These are phyloP conservation scores for Prinia subflava DNA, from an alignment of 2,113 vertebrate genomes.

Conservation along the genomic window DNA sequence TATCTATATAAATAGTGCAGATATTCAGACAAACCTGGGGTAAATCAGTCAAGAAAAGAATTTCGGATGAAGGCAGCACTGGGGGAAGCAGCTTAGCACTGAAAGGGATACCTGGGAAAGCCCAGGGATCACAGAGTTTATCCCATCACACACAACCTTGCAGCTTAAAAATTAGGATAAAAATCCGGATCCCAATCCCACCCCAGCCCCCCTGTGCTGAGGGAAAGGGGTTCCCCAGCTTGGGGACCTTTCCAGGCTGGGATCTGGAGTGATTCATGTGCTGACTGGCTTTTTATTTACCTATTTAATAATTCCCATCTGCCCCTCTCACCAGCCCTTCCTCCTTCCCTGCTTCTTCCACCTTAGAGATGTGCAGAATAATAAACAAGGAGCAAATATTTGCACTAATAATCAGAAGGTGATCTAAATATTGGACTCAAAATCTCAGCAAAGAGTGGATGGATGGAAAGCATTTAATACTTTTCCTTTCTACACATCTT, in stretches of 20 bases:
- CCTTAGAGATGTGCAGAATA: neutral
- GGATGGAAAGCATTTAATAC: neutral
- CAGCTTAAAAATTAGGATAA: neutral
- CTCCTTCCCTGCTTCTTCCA: neutral
- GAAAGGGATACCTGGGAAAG: neutral
- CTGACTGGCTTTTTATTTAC: neutral
- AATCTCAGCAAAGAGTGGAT: neutral
- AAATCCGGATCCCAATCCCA: neutral
- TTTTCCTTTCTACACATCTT: neutral
- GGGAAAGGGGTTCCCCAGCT: neutral
- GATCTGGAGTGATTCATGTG: neutral
- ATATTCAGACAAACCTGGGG: neutral
- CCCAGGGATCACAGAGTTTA: neutral
- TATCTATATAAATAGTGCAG: neutral
- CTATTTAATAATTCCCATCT: slow-evolving; percentile 34
- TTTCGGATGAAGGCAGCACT: neutral
- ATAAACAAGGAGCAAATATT: slow-evolving; percentile 47
- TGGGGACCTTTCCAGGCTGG: neutral
- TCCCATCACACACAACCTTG: accelerated
- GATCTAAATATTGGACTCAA: neutral
- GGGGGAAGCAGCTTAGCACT: neutral
- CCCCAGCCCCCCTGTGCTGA: neutral
- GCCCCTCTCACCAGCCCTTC: neutral
- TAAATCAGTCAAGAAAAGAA: neutral
- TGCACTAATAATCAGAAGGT: neutral